phyloP scores from a whole-genome alignment of 2,888 invertebrate genomes.

The Drosophila quinaria region DNA sequence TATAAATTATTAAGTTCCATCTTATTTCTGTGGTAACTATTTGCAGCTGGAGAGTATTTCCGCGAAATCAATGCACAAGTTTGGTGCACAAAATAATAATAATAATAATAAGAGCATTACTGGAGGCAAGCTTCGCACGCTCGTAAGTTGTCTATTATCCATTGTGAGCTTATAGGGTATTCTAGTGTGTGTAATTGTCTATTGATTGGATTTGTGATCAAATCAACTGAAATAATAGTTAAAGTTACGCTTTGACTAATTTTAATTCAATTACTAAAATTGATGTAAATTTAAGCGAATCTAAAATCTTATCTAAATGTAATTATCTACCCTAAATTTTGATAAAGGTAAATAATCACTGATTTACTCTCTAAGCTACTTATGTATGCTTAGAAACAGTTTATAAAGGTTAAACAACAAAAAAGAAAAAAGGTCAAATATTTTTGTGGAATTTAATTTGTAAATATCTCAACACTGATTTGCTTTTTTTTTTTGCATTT shows the following conservation, averaged over 20 bases:
- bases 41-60: constrained; percentile 11
- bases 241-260: neutral
- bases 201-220: constrained; percentile 39
- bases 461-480: constrained; percentile 55
- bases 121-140: constrained; percentile 28
- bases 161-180: neutral
- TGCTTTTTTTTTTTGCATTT: constrained; percentile 25
- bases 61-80: constrained; percentile 20
- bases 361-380: constrained; percentile 46
- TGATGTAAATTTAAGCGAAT: neutral
- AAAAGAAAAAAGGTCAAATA: constrained; percentile 27
- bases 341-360: constrained; percentile 29
- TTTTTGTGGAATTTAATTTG: constrained; percentile 45
- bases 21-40: neutral
- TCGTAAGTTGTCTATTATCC: constrained; percentile 35
- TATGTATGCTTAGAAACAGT: constrained; percentile 28
- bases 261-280: neutral
- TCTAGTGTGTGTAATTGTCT: neutral
- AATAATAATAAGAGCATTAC: constrained; percentile 19
- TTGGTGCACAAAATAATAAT: constrained; percentile 21
- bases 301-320: too few relatives aligned
- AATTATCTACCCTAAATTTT: constrained; percentile 3
- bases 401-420: constrained; percentile 6
- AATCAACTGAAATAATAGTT: neutral
- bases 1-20: neutral